These are phyloP conservation scores for Oophaga sylvatica DNA, from an alignment of 2,797 vertebrate genomes.

Conservation along the genomic window DNA sequence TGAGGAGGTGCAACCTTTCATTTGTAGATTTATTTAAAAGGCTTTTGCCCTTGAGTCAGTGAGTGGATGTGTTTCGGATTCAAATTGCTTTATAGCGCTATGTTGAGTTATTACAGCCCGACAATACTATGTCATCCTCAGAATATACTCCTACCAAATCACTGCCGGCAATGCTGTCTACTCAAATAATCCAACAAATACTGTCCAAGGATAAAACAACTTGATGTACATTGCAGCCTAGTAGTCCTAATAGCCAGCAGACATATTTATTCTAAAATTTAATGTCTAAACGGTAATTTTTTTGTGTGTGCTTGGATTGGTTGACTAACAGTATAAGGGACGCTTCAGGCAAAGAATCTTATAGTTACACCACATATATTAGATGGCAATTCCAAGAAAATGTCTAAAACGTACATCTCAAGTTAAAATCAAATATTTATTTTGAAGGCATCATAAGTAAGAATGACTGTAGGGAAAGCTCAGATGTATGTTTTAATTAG, in stretches of 20 bases:
- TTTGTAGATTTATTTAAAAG: slow-evolving; percentile 48
- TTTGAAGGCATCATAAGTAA: neutral
- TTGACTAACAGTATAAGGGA: neutral
- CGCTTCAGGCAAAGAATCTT: neutral
- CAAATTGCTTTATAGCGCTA: slow-evolving; percentile 18
- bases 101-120: slow-evolving; percentile 13
- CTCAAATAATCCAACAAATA: neutral
- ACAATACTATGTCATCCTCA: slow-evolving; percentile 5
- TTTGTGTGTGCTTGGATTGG: neutral
- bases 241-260: neutral
- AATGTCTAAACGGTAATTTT: neutral
- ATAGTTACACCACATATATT: neutral
- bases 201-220: neutral
- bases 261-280: neutral
- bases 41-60: slow-evolving; percentile 38
- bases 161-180: neutral
- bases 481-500: slow-evolving; percentile 23
- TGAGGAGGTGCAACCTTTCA: slow-evolving; percentile 45
- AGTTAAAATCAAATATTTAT: slow-evolving; percentile 7
- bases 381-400: neutral
- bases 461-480: neutral
- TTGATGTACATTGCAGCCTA: neutral
- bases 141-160: neutral
- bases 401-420: too few relatives aligned
- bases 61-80: slow-evolving; percentile 46